Evolutionary conservation across 2,797 vertebrate genomes (phyloP), one percentile per base, ranked within the genome.

Genomic region (Halcyon smyrnensis): DNA sequence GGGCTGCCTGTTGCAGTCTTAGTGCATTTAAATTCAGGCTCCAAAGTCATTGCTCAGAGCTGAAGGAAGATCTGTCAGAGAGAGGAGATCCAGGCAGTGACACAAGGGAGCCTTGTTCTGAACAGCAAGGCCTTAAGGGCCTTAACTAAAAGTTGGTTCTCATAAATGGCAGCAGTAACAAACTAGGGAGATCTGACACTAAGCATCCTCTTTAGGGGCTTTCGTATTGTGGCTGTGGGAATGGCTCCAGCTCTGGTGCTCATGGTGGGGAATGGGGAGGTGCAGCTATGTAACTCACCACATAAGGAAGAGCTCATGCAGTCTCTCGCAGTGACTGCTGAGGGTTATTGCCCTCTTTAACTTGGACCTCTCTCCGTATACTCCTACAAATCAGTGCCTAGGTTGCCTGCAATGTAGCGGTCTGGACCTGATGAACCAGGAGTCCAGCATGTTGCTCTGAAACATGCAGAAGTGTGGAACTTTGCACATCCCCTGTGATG

Each of bases 11-110:
- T 25, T 65, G 48, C 4, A 11, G 17, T 48, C 39, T 45, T 32
- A 8, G 1, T 21, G 20, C 12, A 8, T 28, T 76, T 76, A 54
- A 62, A n/a, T 63, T 71, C 16, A 25, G 37, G 14, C 7, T 79
- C 27, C 54, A 88, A 62, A 53, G 43, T 34, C 23, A 6, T 15
- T 4, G 17, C 41, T 86, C 0, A 0, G 34, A 63, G 50, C 11
- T 30, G 24, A 23, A 63, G 51, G 59, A 50, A 59, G 37, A 28
- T 32, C 19, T 30, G 18, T 5, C 24, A 48, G 14, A 79, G 32
- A 8, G 2, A 1, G 3, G 28, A 2, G 2, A 69, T 32, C 24
- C 19, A 69, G 36, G 51, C 32, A n/a, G 23, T 7, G 50, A 48
- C 45, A 50, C 54, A 32, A 69, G 19, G 2, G 9, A 39, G 21